Base-by-base conservation (phyloP, 2,797 vertebrate genomes). In the Poeciliopsis turneri region DNA sequence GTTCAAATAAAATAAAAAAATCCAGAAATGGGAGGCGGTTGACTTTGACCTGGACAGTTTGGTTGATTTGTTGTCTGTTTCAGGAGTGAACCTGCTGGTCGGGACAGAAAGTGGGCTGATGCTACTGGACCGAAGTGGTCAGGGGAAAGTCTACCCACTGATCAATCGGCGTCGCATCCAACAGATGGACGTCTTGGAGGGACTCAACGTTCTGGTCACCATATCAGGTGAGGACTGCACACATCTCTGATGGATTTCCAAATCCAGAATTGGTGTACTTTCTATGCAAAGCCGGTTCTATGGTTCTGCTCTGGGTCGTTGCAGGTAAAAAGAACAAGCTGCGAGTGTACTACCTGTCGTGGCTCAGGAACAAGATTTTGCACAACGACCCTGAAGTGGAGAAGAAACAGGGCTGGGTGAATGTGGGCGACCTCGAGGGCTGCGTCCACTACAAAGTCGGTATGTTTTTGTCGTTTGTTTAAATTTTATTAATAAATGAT, bases 321-420 rank as follows among this genome's bases (percentile, higher is more conserved):
- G 33, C 86, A 96, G 97, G 97, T 85, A 98, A 98, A 90, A 96
- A 97, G 92, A 97, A 98, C 93, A 98, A 98, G 86, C 91, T 98
- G 74, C 95, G 97, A 0, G 97, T 98, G 2, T 98, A 98, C 87
- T 98, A 98, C 93, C 94, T 98, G 88, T 98, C 97, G 11, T 98
- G 97, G 97, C 95, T 98, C 47, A 92, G 97, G 76, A 98, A 98
- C 93, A 98, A 97, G 94, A 98, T 98, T 87, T 94, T 98, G 82
- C 97, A 97, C 95, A 98, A 97, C 2, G 97, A 98, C 91, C 97
- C 97, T 0, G 97, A 98, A 87, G 97, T 98, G 90, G 97, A 98
- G 93, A 98, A 98, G 95, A 98, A 98, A 91, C 97, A 98, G 90
- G 97, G 97, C 28, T 98, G 97, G 97, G 97, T 97, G 61, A 97